Base-by-base conservation (phyloP, 1,140 invertebrate species). In the Aleiodes sp. region DNA sequence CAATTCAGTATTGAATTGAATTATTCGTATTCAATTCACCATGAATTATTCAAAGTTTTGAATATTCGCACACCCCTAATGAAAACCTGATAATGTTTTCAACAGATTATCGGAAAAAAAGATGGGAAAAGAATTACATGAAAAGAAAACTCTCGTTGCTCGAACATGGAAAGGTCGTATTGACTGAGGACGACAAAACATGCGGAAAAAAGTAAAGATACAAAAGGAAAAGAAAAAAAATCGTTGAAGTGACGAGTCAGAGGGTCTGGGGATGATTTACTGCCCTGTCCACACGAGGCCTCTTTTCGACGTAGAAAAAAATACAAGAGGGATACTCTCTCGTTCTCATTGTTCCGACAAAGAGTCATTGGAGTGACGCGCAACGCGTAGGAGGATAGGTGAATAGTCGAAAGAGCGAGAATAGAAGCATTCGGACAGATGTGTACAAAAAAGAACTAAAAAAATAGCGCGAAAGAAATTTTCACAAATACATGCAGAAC, bases 351-450 rank as follows among this genome's bases (percentile, higher is more conserved):
- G 4, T 52, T 52, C 57, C 57, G 35, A 68, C 65, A 68, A 68
- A 68, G 57, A 68, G 37, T 57, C 33, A 68, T 68, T 68, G 56
- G 61, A 68, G 65, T 61, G 65, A 61, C 57, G 35, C 57, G 65
- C 43, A 26, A 68, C 65, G 65, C 57, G 65, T 68, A 68, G 65
- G 65, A 61, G 65, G 19, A 4, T 68, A 68, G 65, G 65, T 61
- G 57, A 68, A 68, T 68, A 61, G 65, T 68, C 65, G 57, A 28
- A 61, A 35, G 61, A 26, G 41, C 39, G 26, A 60, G 65, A 68
- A 68, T 68, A 68, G 65, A 60, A 68, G 21, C 57, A 28, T 16
- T 41, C 16, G 57, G 6, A 61, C 35, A 68, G 43, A 28, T 29
- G 65, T 46, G 28, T 35, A 16, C 41, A 9, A 59, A 59, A 59